phyloP scores from a whole-genome alignment of 2,888 invertebrate species.

The Criorhina ranunculi region DNA sequence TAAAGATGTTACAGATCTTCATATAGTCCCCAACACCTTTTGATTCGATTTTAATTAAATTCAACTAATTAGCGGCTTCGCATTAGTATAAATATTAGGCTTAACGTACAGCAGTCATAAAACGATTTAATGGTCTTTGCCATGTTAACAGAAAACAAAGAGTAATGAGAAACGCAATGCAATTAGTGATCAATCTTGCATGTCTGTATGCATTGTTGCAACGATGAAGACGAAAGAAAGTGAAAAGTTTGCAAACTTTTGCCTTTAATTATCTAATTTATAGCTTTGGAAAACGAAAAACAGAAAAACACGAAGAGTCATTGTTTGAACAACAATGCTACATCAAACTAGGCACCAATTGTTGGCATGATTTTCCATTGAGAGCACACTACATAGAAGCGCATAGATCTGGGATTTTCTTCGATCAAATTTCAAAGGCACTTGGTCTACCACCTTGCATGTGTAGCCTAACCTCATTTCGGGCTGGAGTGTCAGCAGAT shows the following conservation, averaged over 20 bases:
- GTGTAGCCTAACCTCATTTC: too few relatives aligned
- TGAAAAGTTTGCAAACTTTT: constrained; percentile 51
- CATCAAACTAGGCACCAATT: not conserved
- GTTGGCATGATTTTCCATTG: not conserved
- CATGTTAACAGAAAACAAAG: not conserved
- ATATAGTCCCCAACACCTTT: too few relatives aligned
- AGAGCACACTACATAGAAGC: not conserved
- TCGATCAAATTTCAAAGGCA: too few relatives aligned
- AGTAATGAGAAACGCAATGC: constrained; percentile 33
- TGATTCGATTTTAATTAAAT: too few relatives aligned
- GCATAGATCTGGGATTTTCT: too few relatives aligned
- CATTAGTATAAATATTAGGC: too few relatives aligned
- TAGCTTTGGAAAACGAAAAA: constrained; percentile 14
- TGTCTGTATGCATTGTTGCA: constrained; percentile 59
- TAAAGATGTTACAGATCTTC: too few relatives aligned
- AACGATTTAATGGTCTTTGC: not conserved
- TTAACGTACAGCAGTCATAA: too few relatives aligned
- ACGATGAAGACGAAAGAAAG: constrained; percentile 49
- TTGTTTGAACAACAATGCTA: constrained; percentile 3
- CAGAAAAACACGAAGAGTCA: not conserved
- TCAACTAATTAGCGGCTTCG: too few relatives aligned
- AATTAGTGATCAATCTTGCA: constrained; percentile 60
- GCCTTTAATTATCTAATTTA: constrained; percentile 41
- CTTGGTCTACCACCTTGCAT: too few relatives aligned
- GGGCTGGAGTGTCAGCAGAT: too few relatives aligned